A percentile compares a stretch with the other conserved stretches of the same genome.
Evolutionary conservation across 1,140 invertebrate genomes (phyloP).

Genomic region (Sycophila sp.): DNA sequence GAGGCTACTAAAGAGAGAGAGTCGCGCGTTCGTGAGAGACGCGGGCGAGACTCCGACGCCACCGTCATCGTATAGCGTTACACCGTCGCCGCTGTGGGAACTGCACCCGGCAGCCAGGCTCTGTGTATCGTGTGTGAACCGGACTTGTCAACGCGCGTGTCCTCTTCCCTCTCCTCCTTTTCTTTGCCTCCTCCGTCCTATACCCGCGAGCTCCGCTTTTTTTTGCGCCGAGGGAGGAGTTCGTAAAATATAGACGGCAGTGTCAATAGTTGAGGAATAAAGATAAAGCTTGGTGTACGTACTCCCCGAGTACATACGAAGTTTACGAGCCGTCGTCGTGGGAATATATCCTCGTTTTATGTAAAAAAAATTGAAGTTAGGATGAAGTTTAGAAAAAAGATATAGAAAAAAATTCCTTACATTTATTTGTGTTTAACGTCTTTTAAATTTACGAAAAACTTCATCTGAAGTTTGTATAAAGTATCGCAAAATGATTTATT

Average conservation of each 20-base stretch:
- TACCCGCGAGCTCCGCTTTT: not conserved
- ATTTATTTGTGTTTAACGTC: too few relatives aligned
- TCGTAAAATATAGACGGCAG: not conserved
- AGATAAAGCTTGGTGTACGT: too few relatives aligned
- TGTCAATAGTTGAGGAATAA: too few relatives aligned
- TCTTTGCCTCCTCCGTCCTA: not conserved
- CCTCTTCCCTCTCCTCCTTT: conserved; percentile 29
- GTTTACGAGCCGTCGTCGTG: too few relatives aligned
- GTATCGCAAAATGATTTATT: too few relatives aligned
- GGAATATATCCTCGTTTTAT: too few relatives aligned
- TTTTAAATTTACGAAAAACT: too few relatives aligned
- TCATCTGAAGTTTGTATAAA: too few relatives aligned
- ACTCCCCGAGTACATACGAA: too few relatives aligned
- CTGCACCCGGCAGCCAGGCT: conserved; percentile 36
- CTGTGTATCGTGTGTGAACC: conserved; percentile 30
- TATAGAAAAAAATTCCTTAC: too few relatives aligned
- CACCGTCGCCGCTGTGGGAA: conserved; percentile 46
- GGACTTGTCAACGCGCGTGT: conserved; percentile 26
- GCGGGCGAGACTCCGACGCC: conserved; percentile 41
- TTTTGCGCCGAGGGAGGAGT: not conserved
- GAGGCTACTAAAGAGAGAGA: not conserved
- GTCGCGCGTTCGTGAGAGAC: conserved; percentile 7
- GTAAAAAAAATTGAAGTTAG: too few relatives aligned
- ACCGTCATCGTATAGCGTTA: conserved; percentile 46
- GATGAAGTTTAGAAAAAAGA: too few relatives aligned